A percentile compares a stretch with the other conserved stretches of the same genome.
phyloP scores from a whole-genome alignment of 23 tunicate genomes.

The Diplosoma virens region DNA sequence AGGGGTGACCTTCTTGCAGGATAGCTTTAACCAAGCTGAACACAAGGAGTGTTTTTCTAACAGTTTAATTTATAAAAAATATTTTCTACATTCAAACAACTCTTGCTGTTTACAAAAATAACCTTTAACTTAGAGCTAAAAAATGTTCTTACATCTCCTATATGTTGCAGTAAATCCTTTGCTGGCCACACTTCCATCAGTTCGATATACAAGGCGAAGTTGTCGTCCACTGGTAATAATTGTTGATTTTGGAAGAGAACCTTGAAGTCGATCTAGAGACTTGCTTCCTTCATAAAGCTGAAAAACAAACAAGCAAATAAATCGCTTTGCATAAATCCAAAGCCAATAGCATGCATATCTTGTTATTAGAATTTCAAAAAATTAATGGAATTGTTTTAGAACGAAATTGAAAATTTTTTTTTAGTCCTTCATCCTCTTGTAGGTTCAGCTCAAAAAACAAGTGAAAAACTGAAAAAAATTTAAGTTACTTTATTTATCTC shows the following conservation, averaged over 20 bases:
- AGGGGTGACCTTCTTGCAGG: no score
- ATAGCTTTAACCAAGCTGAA: no score
- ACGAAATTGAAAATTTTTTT: no score
- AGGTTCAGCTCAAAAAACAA: no score
- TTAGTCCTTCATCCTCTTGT: no score
- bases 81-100: no score
- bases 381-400: no score
- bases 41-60: no score
- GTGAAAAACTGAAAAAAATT: no score
- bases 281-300: constrained; percentile 13
- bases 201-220: background rate
- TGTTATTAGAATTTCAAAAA: no score
- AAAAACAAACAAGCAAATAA: background rate
- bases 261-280: background rate
- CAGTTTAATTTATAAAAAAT: background rate
- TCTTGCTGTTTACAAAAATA: no score
- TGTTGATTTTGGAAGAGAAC: constrained; percentile 4
- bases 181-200: constrained; percentile 15
- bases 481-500: no score
- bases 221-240: constrained; percentile 1
- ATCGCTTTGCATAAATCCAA: background rate
- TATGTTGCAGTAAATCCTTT: constrained; percentile 15
- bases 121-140: background rate
- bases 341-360: background rate
- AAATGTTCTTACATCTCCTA: background rate